Evolutionary conservation across 2,888 invertebrate genomes (phyloP).

Genomic region (Drosophila meridiana): DNA sequence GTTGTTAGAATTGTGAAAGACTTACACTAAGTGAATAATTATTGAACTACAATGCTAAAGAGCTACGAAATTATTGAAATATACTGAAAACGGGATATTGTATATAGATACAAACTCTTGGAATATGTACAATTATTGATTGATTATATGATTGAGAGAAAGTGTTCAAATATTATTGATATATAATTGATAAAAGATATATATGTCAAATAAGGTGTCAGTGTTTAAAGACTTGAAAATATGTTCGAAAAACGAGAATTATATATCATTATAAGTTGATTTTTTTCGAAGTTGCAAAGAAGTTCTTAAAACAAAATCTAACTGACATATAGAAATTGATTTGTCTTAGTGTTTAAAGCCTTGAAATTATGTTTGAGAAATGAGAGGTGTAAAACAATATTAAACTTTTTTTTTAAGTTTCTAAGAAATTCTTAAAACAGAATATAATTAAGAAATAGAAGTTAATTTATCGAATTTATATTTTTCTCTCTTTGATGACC

Average conservation of each 20-base stretch:
- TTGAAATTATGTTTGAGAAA: too few relatives aligned
- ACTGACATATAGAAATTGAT: background rate
- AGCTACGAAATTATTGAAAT: background rate
- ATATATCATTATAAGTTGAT: background rate
- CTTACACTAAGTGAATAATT: background rate
- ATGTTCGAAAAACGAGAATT: background rate
- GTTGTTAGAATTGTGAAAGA: background rate
- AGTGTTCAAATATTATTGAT: background rate
- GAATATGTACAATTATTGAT: background rate
- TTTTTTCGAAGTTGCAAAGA: too few relatives aligned
- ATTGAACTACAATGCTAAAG: background rate
- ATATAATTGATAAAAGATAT: background rate
- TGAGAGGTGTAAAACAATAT: too few relatives aligned
- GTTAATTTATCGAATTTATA: too few relatives aligned
- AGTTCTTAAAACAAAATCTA: background rate
- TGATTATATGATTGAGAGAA: background rate
- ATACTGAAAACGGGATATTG: background rate
- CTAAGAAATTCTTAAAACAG: too few relatives aligned
- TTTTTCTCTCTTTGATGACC: too few relatives aligned
- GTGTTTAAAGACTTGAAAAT: background rate
- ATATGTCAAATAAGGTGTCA: background rate
- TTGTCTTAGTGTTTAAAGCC: too few relatives aligned
- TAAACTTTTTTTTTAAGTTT: too few relatives aligned
- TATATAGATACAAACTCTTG: background rate
- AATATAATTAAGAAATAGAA: too few relatives aligned